phyloP scores from a whole-genome alignment of 2,888 invertebrate species.

The Ectemnius cavifrons region DNA sequence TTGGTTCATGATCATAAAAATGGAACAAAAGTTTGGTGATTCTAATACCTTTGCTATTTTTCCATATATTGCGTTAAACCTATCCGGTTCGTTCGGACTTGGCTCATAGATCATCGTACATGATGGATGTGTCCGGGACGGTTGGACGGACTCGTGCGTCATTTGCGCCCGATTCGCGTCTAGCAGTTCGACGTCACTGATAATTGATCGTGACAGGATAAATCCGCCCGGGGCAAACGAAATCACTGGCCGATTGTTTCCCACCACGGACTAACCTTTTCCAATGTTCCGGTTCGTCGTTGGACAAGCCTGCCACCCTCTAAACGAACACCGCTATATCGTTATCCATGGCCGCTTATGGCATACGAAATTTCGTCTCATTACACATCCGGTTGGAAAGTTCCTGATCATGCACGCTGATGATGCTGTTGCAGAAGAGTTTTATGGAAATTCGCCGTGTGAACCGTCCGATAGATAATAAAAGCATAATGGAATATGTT shows the following conservation, averaged over 20 bases:
- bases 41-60: background rate
- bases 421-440: no score
- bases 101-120: background rate
- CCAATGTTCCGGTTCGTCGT: background rate
- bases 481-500: no score
- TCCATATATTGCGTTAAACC: background rate
- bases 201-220: conserved; percentile 42
- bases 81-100: background rate
- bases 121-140: conserved; percentile 46
- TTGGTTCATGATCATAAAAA: no score
- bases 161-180: conserved; percentile 26
- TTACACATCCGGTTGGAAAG: no score
- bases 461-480: no score
- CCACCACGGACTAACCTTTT: background rate
- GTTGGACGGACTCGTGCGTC: conserved; percentile 23
- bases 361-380: no score
- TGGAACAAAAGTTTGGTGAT: no score
- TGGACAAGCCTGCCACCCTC: no score
- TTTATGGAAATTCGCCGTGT: no score
- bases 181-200: conserved; percentile 26
- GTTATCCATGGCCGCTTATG: no score
- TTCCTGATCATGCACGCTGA: no score
- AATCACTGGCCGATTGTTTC: conserved; percentile 16
- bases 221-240: conserved; percentile 15
- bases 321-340: no score